A percentile compares a stretch with the other conserved stretches of the same genome.
phyloP scores from a whole-genome alignment of 1,140 invertebrate genomes.

The Drosophila erecta region DNA sequence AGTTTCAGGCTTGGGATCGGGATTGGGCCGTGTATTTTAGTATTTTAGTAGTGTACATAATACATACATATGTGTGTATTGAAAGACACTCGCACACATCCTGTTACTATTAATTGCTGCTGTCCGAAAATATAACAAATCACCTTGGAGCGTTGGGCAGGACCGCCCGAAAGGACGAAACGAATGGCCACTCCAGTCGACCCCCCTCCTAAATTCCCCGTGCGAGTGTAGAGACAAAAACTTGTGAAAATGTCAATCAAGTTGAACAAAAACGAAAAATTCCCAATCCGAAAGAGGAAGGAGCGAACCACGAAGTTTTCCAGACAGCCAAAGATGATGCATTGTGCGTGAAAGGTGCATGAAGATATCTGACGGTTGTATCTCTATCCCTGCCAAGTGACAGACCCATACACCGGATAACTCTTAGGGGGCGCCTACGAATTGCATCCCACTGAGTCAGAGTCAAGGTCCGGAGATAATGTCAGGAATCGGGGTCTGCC shows the following conservation, averaged over 20 bases:
- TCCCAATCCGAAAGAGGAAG: slow-evolving; percentile 32
- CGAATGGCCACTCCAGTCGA: slow-evolving; percentile 39
- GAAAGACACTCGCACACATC: slow-evolving; percentile 69
- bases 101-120: slow-evolving; percentile 84
- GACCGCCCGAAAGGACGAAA: slow-evolving; percentile 67
- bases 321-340: slow-evolving; percentile 81
- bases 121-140: slow-evolving; percentile 84
- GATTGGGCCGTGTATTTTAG: slow-evolving; percentile 20
- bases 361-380: slow-evolving; percentile 75
- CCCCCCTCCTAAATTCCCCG: slow-evolving; percentile 22
- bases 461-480: slow-evolving; percentile 23
- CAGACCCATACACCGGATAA: slow-evolving; percentile 59
- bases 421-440: slow-evolving; percentile 77
- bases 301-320: slow-evolving; percentile 69
- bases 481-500: slow-evolving; percentile 11
- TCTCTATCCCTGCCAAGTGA: slow-evolving; percentile 75
- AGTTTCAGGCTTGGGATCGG: slow-evolving; percentile 46
- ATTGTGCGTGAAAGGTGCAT: slow-evolving; percentile 82
- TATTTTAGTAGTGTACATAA: slow-evolving; percentile 16
- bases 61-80: slow-evolving; percentile 15
- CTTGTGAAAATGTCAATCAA: slow-evolving; percentile 84
- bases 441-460: slow-evolving; percentile 82
- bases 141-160: slow-evolving; percentile 68
- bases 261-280: slow-evolving; percentile 54
- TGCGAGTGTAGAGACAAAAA: slow-evolving; percentile 73